A percentile compares a stretch with the other conserved stretches of the same genome.
Evolutionary conservation across 2,113 vertebrate species (phyloP).

Genomic region (Chaetops frenatus): DNA sequence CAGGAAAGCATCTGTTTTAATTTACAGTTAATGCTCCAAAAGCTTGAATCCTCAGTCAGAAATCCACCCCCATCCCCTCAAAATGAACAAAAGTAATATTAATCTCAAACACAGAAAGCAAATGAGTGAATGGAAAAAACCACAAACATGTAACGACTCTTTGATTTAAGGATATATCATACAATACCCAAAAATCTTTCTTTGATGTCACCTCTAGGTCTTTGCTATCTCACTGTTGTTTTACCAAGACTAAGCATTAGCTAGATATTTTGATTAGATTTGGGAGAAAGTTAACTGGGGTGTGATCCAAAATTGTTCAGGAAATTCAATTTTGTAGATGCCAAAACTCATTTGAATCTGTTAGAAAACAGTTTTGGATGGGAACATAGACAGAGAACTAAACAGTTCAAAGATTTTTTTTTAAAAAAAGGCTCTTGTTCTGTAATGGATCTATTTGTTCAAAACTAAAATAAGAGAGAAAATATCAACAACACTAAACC

Average conservation of each 20-base stretch:
- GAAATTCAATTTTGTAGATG: not conserved
- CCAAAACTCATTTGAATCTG: not conserved
- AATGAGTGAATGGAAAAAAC: not conserved
- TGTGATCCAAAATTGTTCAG: not conserved
- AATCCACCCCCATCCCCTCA: not conserved
- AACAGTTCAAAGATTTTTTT: not conserved
- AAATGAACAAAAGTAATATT: constrained; percentile 3
- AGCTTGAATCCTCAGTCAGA: not conserved
- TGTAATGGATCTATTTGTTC: not conserved
- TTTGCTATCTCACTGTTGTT: not conserved
- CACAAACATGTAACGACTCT: not conserved
- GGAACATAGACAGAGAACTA: not conserved
- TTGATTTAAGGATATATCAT: not conserved
- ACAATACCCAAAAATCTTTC: not conserved
- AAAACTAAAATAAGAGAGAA: not conserved
- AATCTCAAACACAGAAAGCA: not conserved
- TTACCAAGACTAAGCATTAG: not conserved
- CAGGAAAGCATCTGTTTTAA: constrained; percentile 50
- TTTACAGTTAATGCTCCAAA: constrained; percentile 37
- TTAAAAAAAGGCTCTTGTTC: not conserved
- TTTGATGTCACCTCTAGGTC: not conserved
- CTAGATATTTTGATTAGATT: not conserved
- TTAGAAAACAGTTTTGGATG: not conserved
- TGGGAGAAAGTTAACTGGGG: not conserved
- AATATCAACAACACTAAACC: not conserved